Base-by-base conservation (phyloP, 2,113 vertebrate genomes). In the Ascaphus truei region DNA sequence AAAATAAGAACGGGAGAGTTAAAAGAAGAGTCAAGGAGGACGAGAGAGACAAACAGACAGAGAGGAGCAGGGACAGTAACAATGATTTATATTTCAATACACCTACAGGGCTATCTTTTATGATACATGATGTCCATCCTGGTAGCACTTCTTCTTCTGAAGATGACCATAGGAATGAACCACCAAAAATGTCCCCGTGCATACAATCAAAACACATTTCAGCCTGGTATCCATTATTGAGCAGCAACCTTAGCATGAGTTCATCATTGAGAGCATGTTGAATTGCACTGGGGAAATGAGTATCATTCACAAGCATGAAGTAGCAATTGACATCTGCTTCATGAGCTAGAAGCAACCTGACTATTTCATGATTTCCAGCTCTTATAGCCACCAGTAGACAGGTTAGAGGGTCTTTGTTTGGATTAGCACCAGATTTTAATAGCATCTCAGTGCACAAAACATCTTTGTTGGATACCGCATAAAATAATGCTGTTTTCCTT, bases 191-290 rank as follows among this genome's bases (percentile, higher is more conserved):
- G 64, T 85, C 75, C 9, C 87, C 84, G 34, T 94, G 93, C 77
- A 79, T 77, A 47, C 93, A 98, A 18, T 90, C 84, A 83, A 98
- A 96, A 76, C 93, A 96, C 76, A 90, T 84, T 37, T 90, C 83
- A 53, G 84, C 92, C 1, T 86, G 76, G 25, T 93, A 98, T 13
- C 94, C 95, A 0, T 89, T 79, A 72, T 92, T 94, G 29, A 96
- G 84, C 76, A 98, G 74, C 58, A 96, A 77, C 57, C 93, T 82
- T 81, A 95, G 89, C 94, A 98, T 96, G 7, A 84, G 81, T 69
- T 94, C 93, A 5, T 96, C 92, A 16, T 85, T 92, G 13, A 96
- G 78, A 48, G 92, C 92, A 39, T 96, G 97, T 72, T 95, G 94
- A 76, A 95, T 85, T 41, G 91, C 92, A 0, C 92, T 93, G 73